Evolutionary conservation across 2,113 vertebrate species (phyloP).

Genomic region (Lipotes vexillifer): DNA sequence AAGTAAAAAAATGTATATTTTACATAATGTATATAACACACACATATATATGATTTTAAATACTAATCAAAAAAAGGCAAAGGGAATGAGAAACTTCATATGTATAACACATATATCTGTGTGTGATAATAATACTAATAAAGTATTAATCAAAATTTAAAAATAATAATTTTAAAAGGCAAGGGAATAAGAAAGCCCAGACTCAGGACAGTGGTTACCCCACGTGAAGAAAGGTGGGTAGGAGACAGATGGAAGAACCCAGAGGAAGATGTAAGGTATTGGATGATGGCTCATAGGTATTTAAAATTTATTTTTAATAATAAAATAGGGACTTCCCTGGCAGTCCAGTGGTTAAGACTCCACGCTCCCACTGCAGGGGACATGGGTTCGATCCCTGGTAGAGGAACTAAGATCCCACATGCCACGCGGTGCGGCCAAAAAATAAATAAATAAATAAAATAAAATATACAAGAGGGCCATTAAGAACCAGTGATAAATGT

Average conservation of each 20-base stretch:
- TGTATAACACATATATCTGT: neutral
- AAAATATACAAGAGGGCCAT: neutral
- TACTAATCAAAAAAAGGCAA: neutral
- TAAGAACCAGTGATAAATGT: neutral
- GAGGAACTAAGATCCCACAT: neutral
- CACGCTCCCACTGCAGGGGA: neutral
- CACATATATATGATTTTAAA: neutral
- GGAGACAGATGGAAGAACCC: neutral
- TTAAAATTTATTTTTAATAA: neutral
- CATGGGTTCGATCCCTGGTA: neutral
- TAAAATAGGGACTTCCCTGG: neutral
- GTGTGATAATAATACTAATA: neutral
- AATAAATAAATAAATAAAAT: neutral
- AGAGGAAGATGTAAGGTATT: neutral
- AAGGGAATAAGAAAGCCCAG: neutral
- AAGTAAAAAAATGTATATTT: neutral
- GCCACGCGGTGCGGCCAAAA: neutral
- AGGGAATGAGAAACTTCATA: neutral
- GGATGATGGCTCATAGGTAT: neutral
- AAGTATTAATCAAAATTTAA: neutral
- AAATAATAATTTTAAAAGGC: neutral
- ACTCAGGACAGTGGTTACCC: neutral
- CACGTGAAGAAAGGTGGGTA: neutral
- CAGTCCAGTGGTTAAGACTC: neutral
- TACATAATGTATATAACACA: neutral